Conservation (phyloP, 2,888 invertebrate species). For the Zygogramma bicolorata region DNA sequence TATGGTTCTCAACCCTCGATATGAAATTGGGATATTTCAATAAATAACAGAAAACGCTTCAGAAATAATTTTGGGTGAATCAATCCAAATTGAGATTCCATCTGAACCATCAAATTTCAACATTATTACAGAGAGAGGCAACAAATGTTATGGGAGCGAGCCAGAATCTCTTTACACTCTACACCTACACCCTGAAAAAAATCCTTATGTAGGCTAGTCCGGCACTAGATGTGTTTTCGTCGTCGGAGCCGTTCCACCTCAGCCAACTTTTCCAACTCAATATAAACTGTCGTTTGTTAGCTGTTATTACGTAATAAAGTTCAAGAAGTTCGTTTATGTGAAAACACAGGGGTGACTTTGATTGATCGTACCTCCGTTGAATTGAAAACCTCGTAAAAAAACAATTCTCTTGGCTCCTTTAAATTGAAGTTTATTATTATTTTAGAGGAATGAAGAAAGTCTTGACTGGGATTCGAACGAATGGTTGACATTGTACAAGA, state of each 20-base stretch:
- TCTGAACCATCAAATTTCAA: too few relatives aligned
- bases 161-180: too few relatives aligned
- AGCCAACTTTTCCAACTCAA: conserved; percentile 31
- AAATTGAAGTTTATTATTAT: neutral
- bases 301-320: conserved; percentile 26
- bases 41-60: too few relatives aligned
- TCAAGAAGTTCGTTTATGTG: neutral
- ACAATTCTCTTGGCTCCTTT: neutral
- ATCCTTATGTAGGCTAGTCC: too few relatives aligned
- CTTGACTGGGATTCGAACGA: neutral
- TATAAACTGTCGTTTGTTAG: conserved; percentile 26
- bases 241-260: conserved; percentile 19
- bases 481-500: too few relatives aligned
- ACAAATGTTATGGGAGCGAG: too few relatives aligned
- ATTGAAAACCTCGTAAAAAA: neutral
- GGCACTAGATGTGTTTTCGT: conserved; percentile 19
- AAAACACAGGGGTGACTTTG: conserved; percentile 11
- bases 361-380: neutral
- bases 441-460: neutral
- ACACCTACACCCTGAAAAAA: too few relatives aligned
- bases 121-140: too few relatives aligned
- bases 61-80: too few relatives aligned
- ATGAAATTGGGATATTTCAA: too few relatives aligned
- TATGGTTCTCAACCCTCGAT: too few relatives aligned
- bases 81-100: too few relatives aligned